Base-by-base conservation (phyloP, 2,888 invertebrate species). In the Nomada lathburiana region DNA sequence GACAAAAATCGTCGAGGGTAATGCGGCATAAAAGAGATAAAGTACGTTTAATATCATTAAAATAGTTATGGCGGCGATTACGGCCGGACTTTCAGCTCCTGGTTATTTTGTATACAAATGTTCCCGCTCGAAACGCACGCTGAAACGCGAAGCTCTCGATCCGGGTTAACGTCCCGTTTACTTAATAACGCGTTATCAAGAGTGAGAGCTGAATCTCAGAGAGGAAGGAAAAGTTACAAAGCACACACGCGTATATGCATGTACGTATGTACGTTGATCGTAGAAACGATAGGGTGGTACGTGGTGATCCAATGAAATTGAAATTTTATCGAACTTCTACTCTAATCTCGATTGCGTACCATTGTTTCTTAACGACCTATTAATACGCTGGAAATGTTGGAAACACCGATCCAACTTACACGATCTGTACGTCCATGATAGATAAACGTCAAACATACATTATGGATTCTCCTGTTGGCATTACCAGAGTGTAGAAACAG, bases 1-100 rank as follows among this genome's bases (percentile, higher is more conserved):
- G 36, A 26, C 63, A 80, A 77, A 82, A 84, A 83, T 64, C 36
- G 74, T 36, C 79, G 79, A 64, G 85, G 85, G 76, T 85, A 85
- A 85, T 85, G 85, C 85, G 79, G 85, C 76, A 85, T 85, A 84
- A 85, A 84, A 52, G 74, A 85, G 85, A 85, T 85, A 85, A 85
- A 85, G 85, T 85, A 82, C 79, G 85, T 71, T 84, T 85, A 82
- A 84, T 82, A 82, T 78, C 82, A 79, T 79, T 85, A 65, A 82
- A 82, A 85, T 82, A 78, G 85, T 85, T 84, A 84, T 68, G 76
- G 59, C 63, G 42, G 55, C 65, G 85, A 85, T 84, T 85, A 85
- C 50, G 70, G 67, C 42, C 29, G 84, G 77, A 73, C 73, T 55
- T 68, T 44, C 76, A 69, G 81, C 75, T 72, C 75, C 65, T 63